Conservation (phyloP, 2,113 vertebrate species). For the Recurvirostra avosetta region DNA sequence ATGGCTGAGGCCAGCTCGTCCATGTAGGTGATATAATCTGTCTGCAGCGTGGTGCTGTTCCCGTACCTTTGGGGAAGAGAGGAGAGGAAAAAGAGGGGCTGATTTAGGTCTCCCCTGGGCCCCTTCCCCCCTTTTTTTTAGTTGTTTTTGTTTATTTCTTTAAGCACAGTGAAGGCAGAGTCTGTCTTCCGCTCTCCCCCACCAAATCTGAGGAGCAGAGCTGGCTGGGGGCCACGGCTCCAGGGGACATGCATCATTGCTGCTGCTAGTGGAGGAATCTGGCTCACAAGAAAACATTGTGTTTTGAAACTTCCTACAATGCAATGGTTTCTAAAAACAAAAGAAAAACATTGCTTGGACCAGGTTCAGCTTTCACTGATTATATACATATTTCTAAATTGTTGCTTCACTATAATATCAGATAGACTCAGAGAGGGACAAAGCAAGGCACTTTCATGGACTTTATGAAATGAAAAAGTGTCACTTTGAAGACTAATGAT, state of each 20-base stretch:
- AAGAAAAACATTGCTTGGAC: neutral
- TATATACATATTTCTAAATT: neutral
- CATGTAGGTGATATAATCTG: constrained; percentile 79
- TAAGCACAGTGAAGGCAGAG: neutral
- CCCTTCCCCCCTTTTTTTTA: too few relatives aligned
- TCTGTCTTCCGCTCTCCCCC: neutral
- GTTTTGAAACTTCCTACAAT: neutral
- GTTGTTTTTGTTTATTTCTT: neutral
- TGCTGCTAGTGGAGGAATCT: neutral
- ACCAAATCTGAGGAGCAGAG: neutral
- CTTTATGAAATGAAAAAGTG: neutral
- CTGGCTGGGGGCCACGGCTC: neutral
- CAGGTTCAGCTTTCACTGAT: neutral
- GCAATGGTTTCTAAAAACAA: neutral
- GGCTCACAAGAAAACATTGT: neutral
- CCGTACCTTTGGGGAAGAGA: constrained; percentile 30
- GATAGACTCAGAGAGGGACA: neutral
- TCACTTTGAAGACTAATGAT: neutral
- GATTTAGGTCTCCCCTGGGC: neutral
- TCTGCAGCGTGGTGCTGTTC: constrained; percentile 64
- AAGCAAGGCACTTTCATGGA: neutral
- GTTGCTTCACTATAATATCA: neutral
- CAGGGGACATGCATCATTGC: neutral
- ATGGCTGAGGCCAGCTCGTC: constrained; percentile 74
- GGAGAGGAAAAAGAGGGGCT: neutral